Conservation (phyloP, 2,797 vertebrate genomes). For the Myotis myotis region DNA sequence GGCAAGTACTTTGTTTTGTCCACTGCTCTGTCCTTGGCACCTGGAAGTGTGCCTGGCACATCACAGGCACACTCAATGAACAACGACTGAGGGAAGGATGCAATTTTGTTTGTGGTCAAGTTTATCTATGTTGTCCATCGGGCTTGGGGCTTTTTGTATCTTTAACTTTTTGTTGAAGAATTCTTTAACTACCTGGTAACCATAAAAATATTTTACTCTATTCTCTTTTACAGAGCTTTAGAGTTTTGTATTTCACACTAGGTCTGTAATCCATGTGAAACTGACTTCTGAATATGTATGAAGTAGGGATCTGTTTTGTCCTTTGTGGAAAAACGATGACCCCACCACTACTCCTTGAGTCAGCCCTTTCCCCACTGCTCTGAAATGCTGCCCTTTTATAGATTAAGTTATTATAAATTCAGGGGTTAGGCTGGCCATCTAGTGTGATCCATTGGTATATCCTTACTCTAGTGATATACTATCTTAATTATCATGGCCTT, state of each 20-base stretch:
- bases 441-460: neutral
- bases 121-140: neutral
- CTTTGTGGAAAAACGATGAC: neutral
- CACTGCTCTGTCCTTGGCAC: neutral
- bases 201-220: neutral
- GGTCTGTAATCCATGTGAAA: neutral
- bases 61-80: neutral
- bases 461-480: neutral
- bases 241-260: neutral
- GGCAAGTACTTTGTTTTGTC: neutral
- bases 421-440: neutral
- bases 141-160: neutral
- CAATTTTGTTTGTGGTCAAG: neutral
- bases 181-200: neutral
- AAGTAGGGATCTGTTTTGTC: neutral
- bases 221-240: neutral
- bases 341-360: neutral
- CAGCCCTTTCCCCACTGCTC: neutral
- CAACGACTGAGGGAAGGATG: neutral
- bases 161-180: neutral
- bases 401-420: neutral
- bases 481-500: neutral
- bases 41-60: neutral
- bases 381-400: neutral
- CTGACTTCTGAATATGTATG: neutral